Conservation (phyloP, 37 sponge, comb jelly and placozoan genomes). For the Oscarella lobularis region DNA sequence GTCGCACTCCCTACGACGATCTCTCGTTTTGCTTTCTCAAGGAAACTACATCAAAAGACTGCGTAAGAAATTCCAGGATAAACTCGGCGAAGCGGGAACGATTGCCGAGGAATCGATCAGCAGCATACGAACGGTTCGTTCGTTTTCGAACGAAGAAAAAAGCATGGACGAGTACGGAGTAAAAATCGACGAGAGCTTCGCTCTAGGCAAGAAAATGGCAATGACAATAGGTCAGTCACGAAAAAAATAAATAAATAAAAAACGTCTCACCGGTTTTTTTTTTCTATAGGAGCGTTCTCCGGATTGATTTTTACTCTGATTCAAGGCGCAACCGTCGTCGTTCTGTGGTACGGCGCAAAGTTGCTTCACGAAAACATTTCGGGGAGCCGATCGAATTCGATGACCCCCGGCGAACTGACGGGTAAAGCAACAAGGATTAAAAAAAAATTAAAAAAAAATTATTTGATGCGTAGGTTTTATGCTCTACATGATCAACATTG, state of each 20-base stretch:
- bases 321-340: conserved; percentile 31
- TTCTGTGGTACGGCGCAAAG: conserved; percentile 65
- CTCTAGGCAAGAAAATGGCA: conserved; percentile 42
- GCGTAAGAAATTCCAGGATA: conserved; percentile 60
- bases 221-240: conserved; percentile 22
- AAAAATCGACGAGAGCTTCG: conserved; percentile 55
- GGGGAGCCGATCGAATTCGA: background rate
- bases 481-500: conserved; percentile 76
- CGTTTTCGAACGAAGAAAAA: conserved; percentile 66
- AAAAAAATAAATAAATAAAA: background rate
- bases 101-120: conserved; percentile 70
- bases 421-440: too few species aligned
- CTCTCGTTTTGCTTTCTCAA: conserved; percentile 8
- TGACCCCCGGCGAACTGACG: background rate
- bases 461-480: conserved; percentile 44
- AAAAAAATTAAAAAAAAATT: too few species aligned
- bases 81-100: conserved; percentile 56
- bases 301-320: background rate
- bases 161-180: conserved; percentile 22
- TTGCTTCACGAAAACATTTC: conserved; percentile 19
- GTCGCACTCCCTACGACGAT: background rate
- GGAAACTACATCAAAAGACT: conserved; percentile 53
- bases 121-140: conserved; percentile 60
- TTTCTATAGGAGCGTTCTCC: background rate
- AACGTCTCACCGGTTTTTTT: too few species aligned